These are phyloP conservation scores for Nudaria mundana DNA, from an alignment of 2,888 invertebrate genomes.

Conservation along the genomic window DNA sequence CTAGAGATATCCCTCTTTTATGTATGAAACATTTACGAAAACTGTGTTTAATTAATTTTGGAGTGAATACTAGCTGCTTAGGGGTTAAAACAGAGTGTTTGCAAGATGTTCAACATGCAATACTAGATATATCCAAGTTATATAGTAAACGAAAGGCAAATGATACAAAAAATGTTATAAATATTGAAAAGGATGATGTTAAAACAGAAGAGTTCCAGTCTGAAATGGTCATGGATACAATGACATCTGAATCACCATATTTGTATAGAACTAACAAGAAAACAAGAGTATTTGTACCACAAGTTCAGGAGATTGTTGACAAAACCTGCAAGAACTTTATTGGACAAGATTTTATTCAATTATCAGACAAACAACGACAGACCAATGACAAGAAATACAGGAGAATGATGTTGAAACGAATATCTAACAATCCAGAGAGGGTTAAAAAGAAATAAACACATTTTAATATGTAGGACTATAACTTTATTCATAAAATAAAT, in stretches of 20 bases:
- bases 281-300: conserved; percentile 59
- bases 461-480: conserved; percentile 39
- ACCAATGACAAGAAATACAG: conserved; percentile 44
- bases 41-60: conserved; percentile 48
- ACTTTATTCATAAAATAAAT: conserved; percentile 57
- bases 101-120: conserved; percentile 36
- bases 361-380: conserved; percentile 39
- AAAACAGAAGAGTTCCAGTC: neutral
- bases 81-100: conserved; percentile 50
- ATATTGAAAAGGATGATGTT: neutral
- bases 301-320: conserved; percentile 11
- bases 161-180: conserved; percentile 9
- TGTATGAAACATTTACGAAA: conserved; percentile 60
- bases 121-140: conserved; percentile 42
- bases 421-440: conserved; percentile 67
- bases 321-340: conserved; percentile 39
- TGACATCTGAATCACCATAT: conserved; percentile 43
- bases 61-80: conserved; percentile 66
- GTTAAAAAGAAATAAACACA: conserved; percentile 47
- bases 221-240: neutral
- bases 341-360: conserved; percentile 62
- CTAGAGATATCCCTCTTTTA: conserved; percentile 50
- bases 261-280: conserved; percentile 59
- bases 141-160: conserved; percentile 25
- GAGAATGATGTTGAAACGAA: conserved; percentile 67